phyloP scores from a whole-genome alignment of 2,888 invertebrate genomes.

The Chymomyza fuscimana region DNA sequence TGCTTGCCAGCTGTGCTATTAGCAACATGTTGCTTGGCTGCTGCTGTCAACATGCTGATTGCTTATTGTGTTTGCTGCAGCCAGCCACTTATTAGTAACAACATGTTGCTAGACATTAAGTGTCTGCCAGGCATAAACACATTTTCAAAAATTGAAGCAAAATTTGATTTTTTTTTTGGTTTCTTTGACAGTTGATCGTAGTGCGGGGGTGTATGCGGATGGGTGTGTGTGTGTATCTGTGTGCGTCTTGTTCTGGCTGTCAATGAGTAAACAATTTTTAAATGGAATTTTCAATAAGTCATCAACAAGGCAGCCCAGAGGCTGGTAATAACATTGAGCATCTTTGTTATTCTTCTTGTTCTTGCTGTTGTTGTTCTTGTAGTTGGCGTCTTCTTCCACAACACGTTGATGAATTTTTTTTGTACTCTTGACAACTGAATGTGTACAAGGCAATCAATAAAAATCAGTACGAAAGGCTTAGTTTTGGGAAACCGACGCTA shows the following conservation, averaged over 20 bases:
- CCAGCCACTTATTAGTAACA: constrained; percentile 8
- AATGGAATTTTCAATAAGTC: constrained; percentile 74
- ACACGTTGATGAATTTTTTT: constrained; percentile 21
- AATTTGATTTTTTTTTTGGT: constrained; percentile 56
- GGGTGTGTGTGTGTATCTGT: constrained; percentile 30
- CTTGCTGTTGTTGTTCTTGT: constrained; percentile 23
- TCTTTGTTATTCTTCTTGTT: constrained; percentile 14
- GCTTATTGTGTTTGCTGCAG: constrained; percentile 22
- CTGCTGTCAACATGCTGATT: constrained; percentile 28
- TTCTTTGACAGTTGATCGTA: constrained; percentile 59
- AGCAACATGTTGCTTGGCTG: constrained; percentile 17
- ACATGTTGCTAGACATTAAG: constrained; percentile 20
- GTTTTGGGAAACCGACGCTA: constrained; percentile 13
- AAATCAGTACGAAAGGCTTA: constrained; percentile 20
- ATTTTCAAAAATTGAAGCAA: constrained; percentile 28
- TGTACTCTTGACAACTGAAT: constrained; percentile 27
- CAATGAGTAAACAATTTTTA: constrained; percentile 75
- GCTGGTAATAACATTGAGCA: constrained; percentile 25
- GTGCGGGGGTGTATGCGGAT: constrained; percentile 32
- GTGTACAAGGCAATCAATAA: constrained; percentile 32
- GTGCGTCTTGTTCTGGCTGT: constrained; percentile 45
- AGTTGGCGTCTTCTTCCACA: neutral
- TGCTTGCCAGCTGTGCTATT: constrained; percentile 11
- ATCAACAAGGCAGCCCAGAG: constrained; percentile 47
- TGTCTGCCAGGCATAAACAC: neutral